phyloP scores from a whole-genome alignment of 1,140 invertebrate genomes.

The Mercenaria mercenaria region DNA sequence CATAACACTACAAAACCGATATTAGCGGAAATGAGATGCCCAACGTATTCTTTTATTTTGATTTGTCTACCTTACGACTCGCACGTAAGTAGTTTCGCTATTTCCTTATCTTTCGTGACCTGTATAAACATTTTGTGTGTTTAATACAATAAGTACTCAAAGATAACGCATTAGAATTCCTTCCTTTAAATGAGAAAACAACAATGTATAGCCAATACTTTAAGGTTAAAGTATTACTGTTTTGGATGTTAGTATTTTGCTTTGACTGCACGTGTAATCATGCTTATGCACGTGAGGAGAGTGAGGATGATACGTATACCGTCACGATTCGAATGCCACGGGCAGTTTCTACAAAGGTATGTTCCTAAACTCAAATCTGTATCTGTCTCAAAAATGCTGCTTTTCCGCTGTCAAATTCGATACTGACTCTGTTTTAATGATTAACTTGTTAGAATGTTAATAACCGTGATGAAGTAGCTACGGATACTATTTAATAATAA shows the following conservation, averaged over 20 bases:
- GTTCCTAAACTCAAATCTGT: background rate
- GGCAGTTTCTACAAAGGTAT: slow-evolving; percentile 31
- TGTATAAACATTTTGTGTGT: no score
- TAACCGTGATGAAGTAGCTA: background rate
- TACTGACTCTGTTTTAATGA: background rate
- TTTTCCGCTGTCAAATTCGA: background rate
- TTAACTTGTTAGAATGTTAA: no score
- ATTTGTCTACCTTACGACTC: no score
- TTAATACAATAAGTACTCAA: no score
- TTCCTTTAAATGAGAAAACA: background rate
- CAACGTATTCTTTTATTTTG: no score
- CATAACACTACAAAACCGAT: no score
- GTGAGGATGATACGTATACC: background rate
- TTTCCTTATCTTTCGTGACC: no score
- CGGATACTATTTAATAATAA: no score
- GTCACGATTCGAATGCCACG: slow-evolving; percentile 47
- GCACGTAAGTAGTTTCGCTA: no score
- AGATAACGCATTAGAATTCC: no score
- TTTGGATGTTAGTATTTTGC: background rate
- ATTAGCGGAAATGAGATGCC: no score
- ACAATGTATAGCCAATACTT: background rate
- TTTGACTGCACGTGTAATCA: background rate
- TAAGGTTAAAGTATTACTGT: background rate
- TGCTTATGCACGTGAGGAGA: background rate
- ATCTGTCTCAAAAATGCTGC: background rate